Base-by-base conservation (phyloP, 2,113 vertebrate species). In the Muntiacus muntjak region DNA sequence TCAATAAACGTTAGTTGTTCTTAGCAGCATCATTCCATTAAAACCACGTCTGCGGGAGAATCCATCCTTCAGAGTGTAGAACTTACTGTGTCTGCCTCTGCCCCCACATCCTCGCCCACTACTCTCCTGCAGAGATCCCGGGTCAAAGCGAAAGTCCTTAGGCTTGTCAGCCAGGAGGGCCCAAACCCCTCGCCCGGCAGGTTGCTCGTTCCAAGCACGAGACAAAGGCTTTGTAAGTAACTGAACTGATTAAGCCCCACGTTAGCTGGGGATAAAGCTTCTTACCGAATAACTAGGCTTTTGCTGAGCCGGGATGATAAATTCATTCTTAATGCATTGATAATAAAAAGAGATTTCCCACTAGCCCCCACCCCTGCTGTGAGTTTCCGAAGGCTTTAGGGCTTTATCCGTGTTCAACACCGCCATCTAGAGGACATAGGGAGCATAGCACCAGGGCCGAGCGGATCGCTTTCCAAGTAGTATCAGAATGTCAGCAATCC, bases 221-320 rank as follows among this genome's bases (percentile, higher is more conserved):
- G 91, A 97, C 95, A 95, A 97, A 97, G 85, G 94, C 94, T 98
- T 98, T 94, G 96, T 95, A 97, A 87, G 97, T 97, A 96, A 97
- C 97, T 6, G 82, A 97, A 97, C 86, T 97, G 98, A 97, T 97
- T 98, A 98, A 98, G 97, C 95, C 57, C 47, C 88, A 93, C 83
- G 62, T 98, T 98, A 97, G 94, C 96, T 83, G 74, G 91, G 94
- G 93, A 97, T 98, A 98, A 98, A 98, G 97, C 97, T 96, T 97
- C 96, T 98, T 97, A 97, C 94, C 13, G 19, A 97, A 96, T 96
- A 97, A 93, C 98, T 93, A 96, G 96, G 95, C 96, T 94, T 97
- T 97, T 97, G 97, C 97, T 98, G 96, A 98, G 95, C 97, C 94
- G 94, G 93, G 89, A 98, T 98, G 98, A 98, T 98, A 98, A 97